Evolutionary conservation across 1,140 invertebrate species (phyloP).

Genomic region (Ostrea denselamellosa): DNA sequence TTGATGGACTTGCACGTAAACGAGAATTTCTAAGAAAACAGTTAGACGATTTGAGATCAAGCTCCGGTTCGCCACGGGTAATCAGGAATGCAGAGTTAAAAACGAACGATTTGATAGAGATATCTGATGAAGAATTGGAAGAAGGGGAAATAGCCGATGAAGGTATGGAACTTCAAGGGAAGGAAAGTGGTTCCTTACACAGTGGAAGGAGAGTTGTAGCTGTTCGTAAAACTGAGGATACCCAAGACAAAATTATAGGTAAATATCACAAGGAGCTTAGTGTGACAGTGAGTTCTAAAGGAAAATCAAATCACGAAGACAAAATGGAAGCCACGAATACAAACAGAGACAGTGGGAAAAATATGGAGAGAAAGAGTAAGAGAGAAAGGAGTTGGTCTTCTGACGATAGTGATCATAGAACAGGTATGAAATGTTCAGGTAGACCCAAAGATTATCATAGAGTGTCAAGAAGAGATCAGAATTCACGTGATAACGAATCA

Average conservation of each 20-base stretch:
- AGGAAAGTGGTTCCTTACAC: neutral
- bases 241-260: neutral
- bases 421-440: neutral
- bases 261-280: neutral
- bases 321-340: neutral
- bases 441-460: neutral
- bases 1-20: slow-evolving; percentile 18
- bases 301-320: neutral
- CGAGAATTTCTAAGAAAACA: slow-evolving; percentile 26
- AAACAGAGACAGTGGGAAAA: neutral
- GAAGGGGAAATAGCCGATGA: slow-evolving; percentile 38
- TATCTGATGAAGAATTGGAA: slow-evolving; percentile 41
- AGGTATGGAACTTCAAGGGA: neutral
- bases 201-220: slow-evolving; percentile 2
- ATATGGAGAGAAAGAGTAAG: neutral
- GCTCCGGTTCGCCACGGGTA: neutral
- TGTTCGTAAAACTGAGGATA: neutral
- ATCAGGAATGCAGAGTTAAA: slow-evolving; percentile 3
- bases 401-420: neutral
- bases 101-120: slow-evolving; percentile 13
- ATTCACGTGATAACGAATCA: neutral
- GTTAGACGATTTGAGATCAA: neutral
- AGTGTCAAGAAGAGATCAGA: neutral
- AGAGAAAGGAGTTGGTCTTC: neutral
- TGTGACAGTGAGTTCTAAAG: slow-evolving; percentile 10